phyloP scores from a whole-genome alignment of 2,888 invertebrate species.

The Alsophila aescularia region DNA sequence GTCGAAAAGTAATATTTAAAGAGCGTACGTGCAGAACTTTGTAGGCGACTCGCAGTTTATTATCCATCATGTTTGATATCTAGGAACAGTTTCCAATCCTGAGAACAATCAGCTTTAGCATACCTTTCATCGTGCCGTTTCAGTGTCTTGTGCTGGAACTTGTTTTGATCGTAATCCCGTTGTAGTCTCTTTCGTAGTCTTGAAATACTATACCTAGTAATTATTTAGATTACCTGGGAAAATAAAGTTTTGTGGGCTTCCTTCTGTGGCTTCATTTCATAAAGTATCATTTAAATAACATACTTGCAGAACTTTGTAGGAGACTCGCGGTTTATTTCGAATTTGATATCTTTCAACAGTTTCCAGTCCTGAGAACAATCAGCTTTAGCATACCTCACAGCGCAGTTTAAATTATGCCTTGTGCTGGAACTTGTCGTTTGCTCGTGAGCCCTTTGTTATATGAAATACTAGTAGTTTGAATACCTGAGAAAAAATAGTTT shows the following conservation, averaged over 20 bases:
- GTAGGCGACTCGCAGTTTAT: not conserved
- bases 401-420: not conserved
- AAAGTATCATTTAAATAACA: no score
- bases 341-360: no score
- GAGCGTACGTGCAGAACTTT: no score
- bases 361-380: not conserved
- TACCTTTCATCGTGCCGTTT: not conserved
- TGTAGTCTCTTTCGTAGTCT: no score
- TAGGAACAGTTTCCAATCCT: not conserved
- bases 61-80: no score
- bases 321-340: no score
- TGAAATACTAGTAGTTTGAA: not conserved
- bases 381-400: not conserved
- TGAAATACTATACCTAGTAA: no score
- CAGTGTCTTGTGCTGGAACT: not conserved
- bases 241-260: no score
- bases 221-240: no score
- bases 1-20: not conserved
- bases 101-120: conserved; percentile 4
- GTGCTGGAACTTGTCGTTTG: not conserved
- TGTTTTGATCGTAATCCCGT: no score
- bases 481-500: not conserved
- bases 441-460: not conserved
- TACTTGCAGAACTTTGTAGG: no score
- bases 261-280: no score